Base-by-base conservation (phyloP, 1,140 invertebrate genomes). In the Sweltsa coloradensis region DNA sequence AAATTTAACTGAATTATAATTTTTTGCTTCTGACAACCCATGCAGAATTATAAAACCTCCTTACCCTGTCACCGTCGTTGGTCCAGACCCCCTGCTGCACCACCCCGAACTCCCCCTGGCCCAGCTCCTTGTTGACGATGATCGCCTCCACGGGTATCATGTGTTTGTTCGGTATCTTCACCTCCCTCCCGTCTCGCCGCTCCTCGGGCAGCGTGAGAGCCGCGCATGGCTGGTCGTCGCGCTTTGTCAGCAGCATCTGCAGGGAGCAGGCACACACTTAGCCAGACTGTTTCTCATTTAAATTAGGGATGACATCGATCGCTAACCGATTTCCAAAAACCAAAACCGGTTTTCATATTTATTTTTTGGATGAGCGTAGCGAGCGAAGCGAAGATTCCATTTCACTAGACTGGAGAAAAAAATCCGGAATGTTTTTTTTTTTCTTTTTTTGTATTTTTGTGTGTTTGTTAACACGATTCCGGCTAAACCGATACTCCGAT, bases 21-120 rank as follows among this genome's bases (percentile, higher is more conserved):
- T 13, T 19, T 41, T 23, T 19, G n/a, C n/a, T n/a, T n/a, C n/a
- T n/a, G n/a, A n/a, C n/a, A n/a, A n/a, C n/a, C n/a, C 9, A 44
- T 44, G 11, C 31, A 4, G 24, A 41, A 41, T 41, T 41, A 41
- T 5, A 16, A 41, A n/a, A 41, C 14, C 3, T 37, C 65, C 74
- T 70, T 65, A 89, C 85, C 63, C 89, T 76, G 64, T 93, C 85
- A 42, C 88, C 89, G 53, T 88, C 86, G 61, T 92, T 89, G n/a
- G 89, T 93, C 94, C 94, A 98, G 3, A 96, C 87, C 3, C 91
- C 95, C 66, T 97, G 94, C 58, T 96, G 93, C 0, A 98, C 95
- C 5, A 93, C 83, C 6, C 95, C 95, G 72, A 99, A 98, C 62
- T 99, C 94, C 11, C 96, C 95, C 53, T 83, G 85, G 19, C 94